Base-by-base conservation (phyloP, 30 jellyfish, hydroid and myxozoan genomes). In the Nemopilema nomurai region DNA sequence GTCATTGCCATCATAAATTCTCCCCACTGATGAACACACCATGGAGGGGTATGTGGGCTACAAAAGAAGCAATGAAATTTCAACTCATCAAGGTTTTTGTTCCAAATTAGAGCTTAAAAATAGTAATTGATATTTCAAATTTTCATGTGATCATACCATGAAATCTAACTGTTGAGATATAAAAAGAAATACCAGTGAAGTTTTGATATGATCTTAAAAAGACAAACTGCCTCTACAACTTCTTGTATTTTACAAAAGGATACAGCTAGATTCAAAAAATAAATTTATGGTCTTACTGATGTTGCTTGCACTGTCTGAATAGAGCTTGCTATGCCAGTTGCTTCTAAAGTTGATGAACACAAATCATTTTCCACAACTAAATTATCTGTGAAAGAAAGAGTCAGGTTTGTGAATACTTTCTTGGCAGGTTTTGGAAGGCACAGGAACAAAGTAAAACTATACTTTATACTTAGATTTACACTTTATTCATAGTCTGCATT, bases 31-130 rank as follows among this genome's bases (percentile, higher is more conserved):
- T 32, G 70, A 28, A 73, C 69, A 31, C 18, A 41, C 69, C 83
- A 73, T 73, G 16, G 83, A 73, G 0, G 83, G 83, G 51, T 31
- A 73, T 1, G 41, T 19, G 6, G 64, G 69, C 50, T 73, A 66
- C 83, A 30, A 49, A 73, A 19, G 4, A 1, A 6, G 20, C 16
- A 63, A 63, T 3, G 18, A 24, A n/a, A 63, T 18, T 19, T 63
- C 6, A 63, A 3, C 72, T 63, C 29, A 63, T n/a, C 26, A 63
- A 63, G 72, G 19, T 19, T 51, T 63, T 19, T 63, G 72, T 3
- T 63, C 57, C 6, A 41, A 41, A 41, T 13, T 41, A 41, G 57
- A 13, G n/a, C n/a, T n/a, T n/a, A n/a, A n/a, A n/a, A n/a, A n/a
- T n/a, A n/a, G n/a, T n/a, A n/a, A n/a, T n/a, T n/a, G n/a, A n/a